Base-by-base conservation (phyloP, 2,888 invertebrate genomes). In the Mythimna loreyi region DNA sequence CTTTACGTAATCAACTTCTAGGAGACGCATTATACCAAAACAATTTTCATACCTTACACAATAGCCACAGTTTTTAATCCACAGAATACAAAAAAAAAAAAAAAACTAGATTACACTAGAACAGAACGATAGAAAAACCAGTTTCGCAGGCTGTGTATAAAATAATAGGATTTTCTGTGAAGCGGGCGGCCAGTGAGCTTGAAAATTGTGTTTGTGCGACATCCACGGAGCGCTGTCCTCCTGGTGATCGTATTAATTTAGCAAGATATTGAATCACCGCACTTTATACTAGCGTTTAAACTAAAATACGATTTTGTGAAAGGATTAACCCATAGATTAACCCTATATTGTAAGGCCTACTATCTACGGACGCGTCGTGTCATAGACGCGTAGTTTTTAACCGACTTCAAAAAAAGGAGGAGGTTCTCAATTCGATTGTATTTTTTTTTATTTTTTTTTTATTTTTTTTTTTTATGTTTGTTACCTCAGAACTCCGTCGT, bases 151-250 rank as follows among this genome's bases (percentile, higher is more conserved):
- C 55, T 56, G 23, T 25, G 62, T 43, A 67, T 57, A 62, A 59
- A 59, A 47, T 80, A 79, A 75, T 67, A 67, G 55, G 60, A 80
- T 80, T 75, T 68, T 28, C 80, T 74, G 36, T 25, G 59, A 60
- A 74, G 57, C 57, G 50, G 28, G 58, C 47, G 53, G 25, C 53
- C 58, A 75, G 62, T 68, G 28, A 53, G 56, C 62, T 65, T 63
- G 66, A 80, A 80, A 80, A 80, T 80, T 80, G 83, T 72, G 40
- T 80, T 75, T 75, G 68, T 67, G 9, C 49, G 40, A 79, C 66
- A 75, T 79, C 58, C 56, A 53, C 56, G 68, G 69, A 11, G 40
- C 36, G 13, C 50, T 62, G 9, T 16, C 36, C 36, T 59, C 40
- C 19, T 62, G 49, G 33, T 58, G 58, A 78, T 72, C 55, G 19